phyloP scores from a whole-genome alignment of 2,113 vertebrate genomes.

The Aviceda subcristata region DNA sequence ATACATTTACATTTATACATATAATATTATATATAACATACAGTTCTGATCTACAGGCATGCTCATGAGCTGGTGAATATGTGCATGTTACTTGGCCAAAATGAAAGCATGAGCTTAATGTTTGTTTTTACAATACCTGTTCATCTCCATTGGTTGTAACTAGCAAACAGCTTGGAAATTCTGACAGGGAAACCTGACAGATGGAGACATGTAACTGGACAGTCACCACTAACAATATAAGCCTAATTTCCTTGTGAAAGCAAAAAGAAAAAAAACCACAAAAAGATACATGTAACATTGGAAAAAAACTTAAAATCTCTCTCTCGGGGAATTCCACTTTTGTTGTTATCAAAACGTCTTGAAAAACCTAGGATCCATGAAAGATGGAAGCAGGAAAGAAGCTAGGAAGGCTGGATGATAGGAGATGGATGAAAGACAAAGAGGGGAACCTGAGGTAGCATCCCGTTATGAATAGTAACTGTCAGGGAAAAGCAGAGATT shows the following conservation, averaged over 20 bases:
- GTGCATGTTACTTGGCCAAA: not conserved
- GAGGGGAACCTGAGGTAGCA: not conserved
- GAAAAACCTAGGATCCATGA: not conserved
- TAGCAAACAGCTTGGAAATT: not conserved
- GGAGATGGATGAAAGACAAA: not conserved
- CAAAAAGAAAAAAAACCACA: not conserved
- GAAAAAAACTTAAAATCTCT: not conserved
- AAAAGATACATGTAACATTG: not conserved
- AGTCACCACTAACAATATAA: not conserved
- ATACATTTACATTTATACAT: not conserved
- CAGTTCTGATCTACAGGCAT: not conserved
- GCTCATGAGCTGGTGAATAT: accelerated
- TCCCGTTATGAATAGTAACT: not conserved
- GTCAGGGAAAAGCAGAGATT: not conserved
- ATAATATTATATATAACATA: accelerated
- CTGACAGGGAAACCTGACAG: not conserved
- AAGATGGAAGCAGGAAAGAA: not conserved
- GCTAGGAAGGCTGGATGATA: not conserved
- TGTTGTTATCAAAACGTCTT: not conserved
- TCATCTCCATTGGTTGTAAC: not conserved
- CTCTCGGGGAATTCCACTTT: not conserved
- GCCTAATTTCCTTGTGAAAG: not conserved
- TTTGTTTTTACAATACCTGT: not conserved
- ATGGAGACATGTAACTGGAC: not conserved
- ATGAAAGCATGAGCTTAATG: not conserved